phyloP scores from a whole-genome alignment of 2,797 vertebrate genomes.

The Alca torda region DNA sequence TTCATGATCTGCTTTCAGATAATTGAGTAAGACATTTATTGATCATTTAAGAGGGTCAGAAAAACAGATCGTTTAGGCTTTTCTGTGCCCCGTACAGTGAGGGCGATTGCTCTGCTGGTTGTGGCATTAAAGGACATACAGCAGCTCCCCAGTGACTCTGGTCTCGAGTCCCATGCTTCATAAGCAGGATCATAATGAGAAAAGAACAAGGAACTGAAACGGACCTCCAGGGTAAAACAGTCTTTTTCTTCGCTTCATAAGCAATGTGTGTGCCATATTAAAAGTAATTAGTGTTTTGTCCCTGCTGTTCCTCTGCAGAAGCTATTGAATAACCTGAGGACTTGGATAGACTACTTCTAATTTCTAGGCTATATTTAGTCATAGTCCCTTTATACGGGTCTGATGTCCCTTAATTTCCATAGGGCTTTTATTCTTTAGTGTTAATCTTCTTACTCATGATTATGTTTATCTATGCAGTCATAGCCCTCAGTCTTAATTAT shows the following conservation, averaged over 20 bases:
- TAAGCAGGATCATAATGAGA: not conserved
- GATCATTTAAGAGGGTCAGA: not conserved
- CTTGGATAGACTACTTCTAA: not conserved
- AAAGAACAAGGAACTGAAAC: not conserved
- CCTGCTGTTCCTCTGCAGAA: not conserved
- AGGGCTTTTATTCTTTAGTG: not conserved
- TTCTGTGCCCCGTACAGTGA: not conserved
- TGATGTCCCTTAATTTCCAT: not conserved
- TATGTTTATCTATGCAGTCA: not conserved
- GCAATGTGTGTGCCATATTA: not conserved
- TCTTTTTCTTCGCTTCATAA: not conserved
- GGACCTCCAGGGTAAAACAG: not conserved
- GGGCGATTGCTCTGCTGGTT: not conserved
- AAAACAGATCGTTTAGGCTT: not conserved
- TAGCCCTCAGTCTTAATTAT: not conserved
- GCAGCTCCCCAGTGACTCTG: not conserved
- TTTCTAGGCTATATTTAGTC: not conserved
- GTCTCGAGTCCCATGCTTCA: not conserved
- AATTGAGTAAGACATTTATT: not conserved
- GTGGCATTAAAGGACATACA: not conserved
- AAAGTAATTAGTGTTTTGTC: conserved; percentile 4
- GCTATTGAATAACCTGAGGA: not conserved
- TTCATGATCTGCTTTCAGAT: not conserved
- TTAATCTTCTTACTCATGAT: not conserved
- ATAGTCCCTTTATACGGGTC: not conserved